Conservation (phyloP, 2,888 invertebrate species). For the Cataglyphis albicans region DNA sequence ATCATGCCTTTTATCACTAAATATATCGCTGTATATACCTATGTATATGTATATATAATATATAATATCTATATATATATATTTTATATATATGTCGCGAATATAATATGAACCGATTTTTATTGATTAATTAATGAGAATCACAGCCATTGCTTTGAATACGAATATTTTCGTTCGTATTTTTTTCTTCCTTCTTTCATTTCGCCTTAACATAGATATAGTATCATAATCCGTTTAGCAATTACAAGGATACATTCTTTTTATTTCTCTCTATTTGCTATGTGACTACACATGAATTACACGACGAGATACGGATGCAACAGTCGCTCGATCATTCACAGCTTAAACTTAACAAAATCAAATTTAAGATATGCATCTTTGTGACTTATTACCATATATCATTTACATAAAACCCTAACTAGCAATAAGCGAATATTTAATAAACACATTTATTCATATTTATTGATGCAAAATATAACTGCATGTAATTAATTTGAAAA, state of each 20-base stretch:
- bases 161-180: constrained; percentile 84
- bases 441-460: background rate
- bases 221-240: constrained; percentile 77
- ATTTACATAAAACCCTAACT: background rate
- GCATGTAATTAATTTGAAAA: background rate
- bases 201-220: constrained; percentile 80
- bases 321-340: constrained; percentile 40
- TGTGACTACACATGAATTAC: constrained; percentile 73
- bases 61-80: constrained; percentile 54
- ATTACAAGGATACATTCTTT: constrained; percentile 79
- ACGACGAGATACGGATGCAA: constrained; percentile 59
- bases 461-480: background rate
- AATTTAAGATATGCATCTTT: constrained; percentile 15
- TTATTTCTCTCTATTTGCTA: constrained; percentile 72
- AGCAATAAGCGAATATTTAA: background rate
- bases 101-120: constrained; percentile 81
- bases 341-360: constrained; percentile 4
- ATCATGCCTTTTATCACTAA: constrained; percentile 71
- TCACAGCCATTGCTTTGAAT: constrained; percentile 86
- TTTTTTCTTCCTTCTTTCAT: constrained; percentile 52
- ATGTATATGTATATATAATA: constrained; percentile 54
- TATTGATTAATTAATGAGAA: constrained; percentile 83
- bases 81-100: constrained; percentile 77
- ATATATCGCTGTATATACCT: constrained; percentile 57
- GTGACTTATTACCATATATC: background rate